Percentiles rank a stretch among this genome's conserved stretches.
Evolutionary conservation across 1,140 invertebrate genomes (phyloP).

Genomic region (Colletes latitarsis): DNA sequence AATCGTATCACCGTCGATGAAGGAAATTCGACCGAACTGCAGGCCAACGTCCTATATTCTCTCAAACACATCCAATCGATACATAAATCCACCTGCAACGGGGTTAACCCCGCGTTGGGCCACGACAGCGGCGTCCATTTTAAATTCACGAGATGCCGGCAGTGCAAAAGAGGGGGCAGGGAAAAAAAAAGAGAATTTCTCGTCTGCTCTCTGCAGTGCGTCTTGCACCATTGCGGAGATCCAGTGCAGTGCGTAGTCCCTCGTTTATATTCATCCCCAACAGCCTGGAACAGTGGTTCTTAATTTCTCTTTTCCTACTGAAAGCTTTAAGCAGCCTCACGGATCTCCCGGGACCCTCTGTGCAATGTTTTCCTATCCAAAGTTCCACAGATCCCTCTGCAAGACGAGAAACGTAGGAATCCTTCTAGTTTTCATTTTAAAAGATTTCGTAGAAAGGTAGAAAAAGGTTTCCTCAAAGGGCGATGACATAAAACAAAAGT

Average conservation of each 20-base stretch:
- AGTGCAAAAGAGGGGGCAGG: too few relatives aligned
- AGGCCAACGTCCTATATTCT: neutral
- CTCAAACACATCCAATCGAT: neutral
- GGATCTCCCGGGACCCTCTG: too few relatives aligned
- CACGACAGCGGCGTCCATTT: neutral
- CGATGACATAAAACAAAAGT: too few relatives aligned
- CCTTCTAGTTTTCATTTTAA: too few relatives aligned
- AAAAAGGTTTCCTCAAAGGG: too few relatives aligned
- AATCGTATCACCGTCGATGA: neutral
- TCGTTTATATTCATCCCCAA: neutral
- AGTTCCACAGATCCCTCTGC: too few relatives aligned
- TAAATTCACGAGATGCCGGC: constrained; percentile 10
- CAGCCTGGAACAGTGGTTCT: neutral
- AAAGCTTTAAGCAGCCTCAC: too few relatives aligned
- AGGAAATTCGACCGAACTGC: neutral
- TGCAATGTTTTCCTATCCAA: too few relatives aligned
- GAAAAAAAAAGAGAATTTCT: neutral
- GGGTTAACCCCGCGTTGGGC: neutral
- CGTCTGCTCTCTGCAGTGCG: neutral
- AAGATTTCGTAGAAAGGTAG: too few relatives aligned
- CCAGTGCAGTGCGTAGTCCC: neutral
- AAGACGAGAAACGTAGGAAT: too few relatives aligned
- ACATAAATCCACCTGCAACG: neutral
- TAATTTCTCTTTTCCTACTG: too few relatives aligned
- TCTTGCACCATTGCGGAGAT: neutral